Conservation (phyloP, 2,888 invertebrate genomes). For the Noctua pronuba region DNA sequence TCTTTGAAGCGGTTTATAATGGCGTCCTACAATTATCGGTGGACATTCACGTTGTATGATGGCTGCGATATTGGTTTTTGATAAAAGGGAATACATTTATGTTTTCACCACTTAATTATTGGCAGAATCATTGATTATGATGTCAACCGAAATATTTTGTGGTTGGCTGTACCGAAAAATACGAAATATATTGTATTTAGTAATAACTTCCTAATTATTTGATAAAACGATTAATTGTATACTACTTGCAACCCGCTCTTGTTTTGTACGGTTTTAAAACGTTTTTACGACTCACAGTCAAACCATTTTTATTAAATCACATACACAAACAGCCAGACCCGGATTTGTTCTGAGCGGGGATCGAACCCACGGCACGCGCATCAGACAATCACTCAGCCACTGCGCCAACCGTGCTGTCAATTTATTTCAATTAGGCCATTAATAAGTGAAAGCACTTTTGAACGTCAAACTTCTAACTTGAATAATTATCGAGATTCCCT, state of each 20-base stretch:
- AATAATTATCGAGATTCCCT: not conserved
- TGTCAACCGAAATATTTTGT: not conserved
- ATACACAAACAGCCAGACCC: no score
- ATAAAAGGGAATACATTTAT: conserved; percentile 42
- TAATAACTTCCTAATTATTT: accelerated
- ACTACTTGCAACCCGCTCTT: not conserved
- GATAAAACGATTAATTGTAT: not conserved
- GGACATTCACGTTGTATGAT: conserved; percentile 17
- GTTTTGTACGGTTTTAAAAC: not conserved
- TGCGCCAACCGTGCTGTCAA: no score
- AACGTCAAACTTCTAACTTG: not conserved
- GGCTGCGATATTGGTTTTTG: conserved; percentile 51
- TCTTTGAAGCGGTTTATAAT: conserved; percentile 57
- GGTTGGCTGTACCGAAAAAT: not conserved
- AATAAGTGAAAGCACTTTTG: not conserved
- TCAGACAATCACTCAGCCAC: no score
- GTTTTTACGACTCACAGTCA: no score
- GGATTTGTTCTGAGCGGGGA: no score
- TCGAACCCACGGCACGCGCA: no score
- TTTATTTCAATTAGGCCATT: no score
- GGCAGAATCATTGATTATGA: conserved; percentile 17
- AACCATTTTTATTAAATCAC: no score
- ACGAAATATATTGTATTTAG: not conserved
- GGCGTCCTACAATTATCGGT: conserved; percentile 39
- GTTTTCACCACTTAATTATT: conserved; percentile 20